Evolutionary conservation across 2,797 vertebrate species (phyloP).

Genomic region (Taenioides sp.): DNA sequence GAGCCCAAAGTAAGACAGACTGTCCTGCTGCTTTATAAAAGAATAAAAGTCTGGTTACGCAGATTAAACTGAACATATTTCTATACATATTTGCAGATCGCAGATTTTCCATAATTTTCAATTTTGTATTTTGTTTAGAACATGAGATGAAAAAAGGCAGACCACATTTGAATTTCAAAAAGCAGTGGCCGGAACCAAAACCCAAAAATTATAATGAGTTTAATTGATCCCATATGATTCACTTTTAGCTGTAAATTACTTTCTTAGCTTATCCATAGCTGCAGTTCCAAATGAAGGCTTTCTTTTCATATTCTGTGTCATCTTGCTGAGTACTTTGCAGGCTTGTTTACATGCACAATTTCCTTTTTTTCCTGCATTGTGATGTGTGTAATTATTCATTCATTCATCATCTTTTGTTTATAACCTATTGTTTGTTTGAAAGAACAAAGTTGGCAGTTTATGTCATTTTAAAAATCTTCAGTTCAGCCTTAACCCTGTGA

Average conservation of each 20-base stretch:
- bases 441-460: background rate
- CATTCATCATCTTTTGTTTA: background rate
- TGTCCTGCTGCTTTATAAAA: background rate
- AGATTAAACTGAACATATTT: no score
- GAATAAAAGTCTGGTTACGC: no score
- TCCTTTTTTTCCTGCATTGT: background rate
- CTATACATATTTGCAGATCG: no score
- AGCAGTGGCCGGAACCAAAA: background rate
- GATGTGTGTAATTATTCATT: background rate
- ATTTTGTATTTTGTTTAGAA: background rate
- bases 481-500: background rate
- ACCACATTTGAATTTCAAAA: slow-evolving; percentile 6
- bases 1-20: background rate
- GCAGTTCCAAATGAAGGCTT: background rate
- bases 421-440: background rate
- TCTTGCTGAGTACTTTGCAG: background rate
- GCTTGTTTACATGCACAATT: background rate
- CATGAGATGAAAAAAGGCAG: slow-evolving; percentile 2
- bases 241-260: slow-evolving; percentile 5
- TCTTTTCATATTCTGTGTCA: background rate
- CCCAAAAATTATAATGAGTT: background rate
- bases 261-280: background rate
- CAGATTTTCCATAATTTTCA: background rate
- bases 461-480: background rate
- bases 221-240: background rate